A percentile compares a stretch with the other conserved stretches of the same genome.
Conservation (phyloP, 2,888 invertebrate species). For the Mechanitis messenoides region DNA sequence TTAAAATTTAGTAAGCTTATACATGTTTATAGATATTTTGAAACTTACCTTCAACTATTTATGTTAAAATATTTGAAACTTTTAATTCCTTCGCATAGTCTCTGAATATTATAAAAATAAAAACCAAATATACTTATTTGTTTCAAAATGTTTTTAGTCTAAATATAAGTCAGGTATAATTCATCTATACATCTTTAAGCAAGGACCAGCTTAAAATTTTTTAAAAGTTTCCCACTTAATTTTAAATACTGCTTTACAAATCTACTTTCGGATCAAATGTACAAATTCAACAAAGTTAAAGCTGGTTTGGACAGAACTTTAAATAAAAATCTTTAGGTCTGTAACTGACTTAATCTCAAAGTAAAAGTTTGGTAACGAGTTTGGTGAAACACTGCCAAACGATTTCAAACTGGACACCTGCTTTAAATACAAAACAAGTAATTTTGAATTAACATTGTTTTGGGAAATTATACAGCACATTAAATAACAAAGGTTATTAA, state of each 20-base stretch:
- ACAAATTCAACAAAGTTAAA: conserved; percentile 19
- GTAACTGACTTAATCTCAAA: conserved; percentile 26
- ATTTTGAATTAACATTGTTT: conserved; percentile 9
- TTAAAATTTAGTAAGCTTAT: too few relatives aligned
- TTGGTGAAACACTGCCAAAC: conserved; percentile 23
- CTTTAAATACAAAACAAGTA: conserved; percentile 20
- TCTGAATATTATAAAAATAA: too few relatives aligned
- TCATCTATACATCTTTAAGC: neutral
- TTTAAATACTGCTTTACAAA: conserved; percentile 12
- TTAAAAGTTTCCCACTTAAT: conserved; percentile 3
- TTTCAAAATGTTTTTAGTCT: too few relatives aligned
- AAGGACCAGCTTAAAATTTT: neutral
- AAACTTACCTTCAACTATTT: too few relatives aligned
- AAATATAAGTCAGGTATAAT: too few relatives aligned
- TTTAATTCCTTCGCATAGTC: too few relatives aligned
- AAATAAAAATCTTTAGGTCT: conserved; percentile 28
- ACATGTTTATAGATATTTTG: too few relatives aligned
- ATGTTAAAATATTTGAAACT: too few relatives aligned
- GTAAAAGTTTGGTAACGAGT: conserved; percentile 25
- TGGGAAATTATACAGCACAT: conserved; percentile 8
- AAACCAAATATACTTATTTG: too few relatives aligned
- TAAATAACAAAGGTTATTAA: conserved; percentile 6
- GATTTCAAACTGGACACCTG: conserved; percentile 21
- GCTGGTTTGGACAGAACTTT: conserved; percentile 20
- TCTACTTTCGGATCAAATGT: conserved; percentile 17